These are phyloP conservation scores for Brachypteracias leptosomus DNA, from an alignment of 2,113 vertebrate genomes.

Conservation along the genomic window DNA sequence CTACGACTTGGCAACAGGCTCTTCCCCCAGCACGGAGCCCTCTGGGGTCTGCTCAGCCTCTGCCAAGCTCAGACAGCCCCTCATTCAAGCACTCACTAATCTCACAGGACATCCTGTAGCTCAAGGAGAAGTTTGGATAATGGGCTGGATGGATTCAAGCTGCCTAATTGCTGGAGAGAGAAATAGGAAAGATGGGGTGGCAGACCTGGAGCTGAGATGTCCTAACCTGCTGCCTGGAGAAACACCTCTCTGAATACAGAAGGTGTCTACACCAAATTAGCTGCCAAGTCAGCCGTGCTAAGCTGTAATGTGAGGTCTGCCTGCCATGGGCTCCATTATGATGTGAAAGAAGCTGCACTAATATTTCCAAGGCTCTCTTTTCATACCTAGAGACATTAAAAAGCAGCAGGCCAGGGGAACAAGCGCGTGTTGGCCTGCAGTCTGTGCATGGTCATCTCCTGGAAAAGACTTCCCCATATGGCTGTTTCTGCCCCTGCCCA, in stretches of 20 bases:
- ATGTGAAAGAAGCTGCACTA: neutral
- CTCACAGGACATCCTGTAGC: constrained; percentile 21
- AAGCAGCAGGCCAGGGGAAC: neutral
- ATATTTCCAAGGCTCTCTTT: neutral
- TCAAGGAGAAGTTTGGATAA: neutral
- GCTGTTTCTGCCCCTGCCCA: neutral
- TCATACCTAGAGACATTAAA: neutral
- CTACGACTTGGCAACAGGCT: constrained; percentile 6
- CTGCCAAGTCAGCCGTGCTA: accelerated
- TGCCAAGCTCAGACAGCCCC: constrained; percentile 21
- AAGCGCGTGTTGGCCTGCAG: neutral
- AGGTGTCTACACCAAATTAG: neutral
- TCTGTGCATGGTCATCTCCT: neutral
- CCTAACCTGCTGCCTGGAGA: neutral
- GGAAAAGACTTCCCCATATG: neutral
- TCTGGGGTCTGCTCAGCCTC: constrained; percentile 20
- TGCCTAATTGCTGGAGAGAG: neutral
- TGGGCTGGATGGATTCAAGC: neutral
- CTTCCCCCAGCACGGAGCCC: neutral
- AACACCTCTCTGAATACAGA: neutral
- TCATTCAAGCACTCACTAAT: neutral
- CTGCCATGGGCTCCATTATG: neutral
- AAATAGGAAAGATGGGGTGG: neutral
- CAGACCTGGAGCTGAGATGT: neutral
- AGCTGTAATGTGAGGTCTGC: neutral